A percentile compares a stretch with the other conserved stretches of the same genome.
These are phyloP conservation scores for Torymus texanus DNA, from an alignment of 2,888 invertebrate genomes.

Conservation along the genomic window DNA sequence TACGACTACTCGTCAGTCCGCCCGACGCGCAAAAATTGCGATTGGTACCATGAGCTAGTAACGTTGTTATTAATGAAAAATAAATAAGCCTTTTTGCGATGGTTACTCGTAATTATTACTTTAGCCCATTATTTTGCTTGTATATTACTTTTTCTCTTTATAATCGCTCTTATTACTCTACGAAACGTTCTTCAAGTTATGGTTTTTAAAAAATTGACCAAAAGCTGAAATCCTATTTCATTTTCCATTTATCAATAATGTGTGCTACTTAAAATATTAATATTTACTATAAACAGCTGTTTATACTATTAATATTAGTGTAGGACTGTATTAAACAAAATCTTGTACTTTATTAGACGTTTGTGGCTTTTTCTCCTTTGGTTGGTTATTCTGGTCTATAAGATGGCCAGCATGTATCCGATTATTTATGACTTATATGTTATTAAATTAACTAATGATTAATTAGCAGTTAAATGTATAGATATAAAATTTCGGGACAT, in stretches of 20 bases:
- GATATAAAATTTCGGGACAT: no score
- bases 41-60: conserved; percentile 57
- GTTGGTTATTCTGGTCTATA: no score
- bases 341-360: no score
- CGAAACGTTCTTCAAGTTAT: conserved; percentile 41
- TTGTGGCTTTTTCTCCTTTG: no score
- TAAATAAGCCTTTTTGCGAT: conserved; percentile 60
- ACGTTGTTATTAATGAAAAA: conserved; percentile 55
- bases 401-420: no score
- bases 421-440: no score
- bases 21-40: conserved; percentile 29
- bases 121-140: conserved; percentile 43
- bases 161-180: conserved; percentile 42
- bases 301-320: not conserved
- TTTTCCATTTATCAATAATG: not conserved
- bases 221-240: conserved; percentile 3
- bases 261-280: conserved; percentile 20
- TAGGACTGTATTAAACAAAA: no score
- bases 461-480: no score
- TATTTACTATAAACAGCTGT: conserved; percentile 6
- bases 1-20: conserved; percentile 39
- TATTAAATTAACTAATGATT: no score
- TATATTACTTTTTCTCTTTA: conserved; percentile 42
- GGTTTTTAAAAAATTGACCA: conserved; percentile 21
- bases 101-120: conserved; percentile 52